Evolutionary conservation across 2,113 vertebrate species (phyloP).

Genomic region (Carassius gibelio): DNA sequence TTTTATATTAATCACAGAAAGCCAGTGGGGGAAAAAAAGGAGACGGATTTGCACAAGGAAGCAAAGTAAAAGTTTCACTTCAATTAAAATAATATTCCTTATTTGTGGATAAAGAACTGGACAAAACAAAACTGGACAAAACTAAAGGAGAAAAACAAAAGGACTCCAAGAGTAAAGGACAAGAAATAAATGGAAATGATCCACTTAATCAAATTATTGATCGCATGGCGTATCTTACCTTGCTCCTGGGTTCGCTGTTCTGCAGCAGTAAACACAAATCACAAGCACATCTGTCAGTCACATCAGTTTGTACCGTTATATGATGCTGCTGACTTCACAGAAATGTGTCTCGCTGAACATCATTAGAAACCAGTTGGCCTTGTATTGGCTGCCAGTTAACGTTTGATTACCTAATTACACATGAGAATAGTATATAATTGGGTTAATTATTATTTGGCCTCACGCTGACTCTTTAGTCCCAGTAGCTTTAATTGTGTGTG

Average conservation of each 20-base stretch:
- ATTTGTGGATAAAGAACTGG: background rate
- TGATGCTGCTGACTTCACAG: background rate
- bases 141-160: background rate
- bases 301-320: slow-evolving; percentile 36
- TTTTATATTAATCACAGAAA: too few species aligned
- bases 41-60: too few species aligned
- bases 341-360: background rate
- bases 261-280: slow-evolving; percentile 70
- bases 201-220: background rate
- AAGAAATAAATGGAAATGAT: background rate
- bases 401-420: background rate
- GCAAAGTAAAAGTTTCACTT: too few species aligned
- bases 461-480: too few species aligned
- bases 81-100: background rate
- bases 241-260: slow-evolving; percentile 78
- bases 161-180: background rate
- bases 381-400: background rate
- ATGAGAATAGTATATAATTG: background rate
- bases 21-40: too few species aligned
- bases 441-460: slow-evolving; percentile 19
- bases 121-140: background rate
- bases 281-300: slow-evolving; percentile 67
- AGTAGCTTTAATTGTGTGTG: background rate
- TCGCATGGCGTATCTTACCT: slow-evolving; percentile 70
- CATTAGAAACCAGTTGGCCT: background rate